These are phyloP conservation scores for Trachymyrmex cornetzi DNA, from an alignment of 1,140 invertebrate genomes.

Conservation along the genomic window DNA sequence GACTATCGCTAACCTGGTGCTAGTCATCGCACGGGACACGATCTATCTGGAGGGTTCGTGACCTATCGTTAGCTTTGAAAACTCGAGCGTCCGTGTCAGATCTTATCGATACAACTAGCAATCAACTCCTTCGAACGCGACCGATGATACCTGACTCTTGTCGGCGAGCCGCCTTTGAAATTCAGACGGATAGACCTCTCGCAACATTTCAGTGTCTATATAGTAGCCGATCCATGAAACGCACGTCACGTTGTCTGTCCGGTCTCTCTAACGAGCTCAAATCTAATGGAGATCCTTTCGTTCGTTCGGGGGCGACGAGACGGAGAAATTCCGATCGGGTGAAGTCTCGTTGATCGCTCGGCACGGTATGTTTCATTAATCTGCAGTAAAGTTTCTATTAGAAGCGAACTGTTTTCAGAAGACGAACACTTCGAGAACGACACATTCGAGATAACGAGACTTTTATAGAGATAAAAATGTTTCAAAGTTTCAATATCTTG, in stretches of 20 bases:
- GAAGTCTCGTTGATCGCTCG: conserved; percentile 12
- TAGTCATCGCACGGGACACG: conserved; percentile 61
- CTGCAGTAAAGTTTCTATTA: conserved; percentile 20
- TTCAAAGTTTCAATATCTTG: not conserved
- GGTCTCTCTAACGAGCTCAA: conserved; percentile 67
- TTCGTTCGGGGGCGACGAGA: not conserved
- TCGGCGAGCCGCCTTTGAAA: conserved; percentile 71
- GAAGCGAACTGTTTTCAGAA: not conserved
- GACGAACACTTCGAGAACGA: not conserved
- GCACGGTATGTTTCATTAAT: conserved; percentile 5
- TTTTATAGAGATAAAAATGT: conserved; percentile 9
- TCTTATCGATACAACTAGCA: conserved; percentile 76
- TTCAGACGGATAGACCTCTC: conserved; percentile 21
- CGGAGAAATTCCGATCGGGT: conserved; percentile 39
- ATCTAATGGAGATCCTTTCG: conserved; percentile 61
- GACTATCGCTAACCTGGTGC: conserved; percentile 28
- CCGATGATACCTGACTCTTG: conserved; percentile 70
- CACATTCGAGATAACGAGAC: conserved; percentile 13
- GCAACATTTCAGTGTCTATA: conserved; percentile 63
- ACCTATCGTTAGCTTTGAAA: conserved; percentile 78
- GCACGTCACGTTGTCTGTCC: conserved; percentile 56
- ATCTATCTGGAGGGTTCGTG: conserved; percentile 73
- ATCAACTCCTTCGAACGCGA: conserved; percentile 61
- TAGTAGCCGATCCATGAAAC: conserved; percentile 69
- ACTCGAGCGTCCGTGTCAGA: conserved; percentile 79